Conservation (phyloP, 1,140 invertebrate species). For the Akabosia matsudoensis region DNA sequence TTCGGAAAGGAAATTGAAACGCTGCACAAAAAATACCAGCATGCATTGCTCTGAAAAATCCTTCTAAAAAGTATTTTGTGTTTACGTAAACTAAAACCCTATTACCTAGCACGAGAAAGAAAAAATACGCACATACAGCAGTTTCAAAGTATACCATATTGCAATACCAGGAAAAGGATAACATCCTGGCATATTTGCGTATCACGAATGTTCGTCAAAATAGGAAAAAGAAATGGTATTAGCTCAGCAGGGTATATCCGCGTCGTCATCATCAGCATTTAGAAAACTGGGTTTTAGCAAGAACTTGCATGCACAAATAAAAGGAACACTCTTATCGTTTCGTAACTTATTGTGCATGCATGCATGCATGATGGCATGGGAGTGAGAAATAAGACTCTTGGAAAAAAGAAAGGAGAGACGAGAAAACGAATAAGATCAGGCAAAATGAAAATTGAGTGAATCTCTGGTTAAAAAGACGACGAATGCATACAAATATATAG, state of each 20-base stretch:
- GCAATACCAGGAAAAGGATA: not conserved
- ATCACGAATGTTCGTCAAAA: not conserved
- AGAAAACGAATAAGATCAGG: not conserved
- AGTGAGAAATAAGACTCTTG: not conserved
- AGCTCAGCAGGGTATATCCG: not conserved
- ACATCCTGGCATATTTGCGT: not conserved
- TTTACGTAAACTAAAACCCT: not conserved
- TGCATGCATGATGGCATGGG: conserved; percentile 5
- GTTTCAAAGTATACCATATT: not conserved
- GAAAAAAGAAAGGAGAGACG: not conserved
- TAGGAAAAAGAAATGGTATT: not conserved
- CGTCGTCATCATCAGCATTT: not conserved
- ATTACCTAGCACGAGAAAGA: not conserved
- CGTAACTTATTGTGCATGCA: not conserved
- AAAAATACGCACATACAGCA: not conserved
- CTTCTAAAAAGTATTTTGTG: not conserved
- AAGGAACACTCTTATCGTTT: no score
- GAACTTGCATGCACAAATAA: not conserved
- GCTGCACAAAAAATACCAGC: not conserved
- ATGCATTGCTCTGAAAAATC: not conserved
- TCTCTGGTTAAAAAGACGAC: no score
- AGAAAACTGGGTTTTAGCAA: not conserved
- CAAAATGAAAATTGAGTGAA: not conserved
- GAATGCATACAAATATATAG: not conserved
- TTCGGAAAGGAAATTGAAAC: not conserved